phyloP scores from a whole-genome alignment of 2,888 invertebrate species.

The Trisateles emortualis region DNA sequence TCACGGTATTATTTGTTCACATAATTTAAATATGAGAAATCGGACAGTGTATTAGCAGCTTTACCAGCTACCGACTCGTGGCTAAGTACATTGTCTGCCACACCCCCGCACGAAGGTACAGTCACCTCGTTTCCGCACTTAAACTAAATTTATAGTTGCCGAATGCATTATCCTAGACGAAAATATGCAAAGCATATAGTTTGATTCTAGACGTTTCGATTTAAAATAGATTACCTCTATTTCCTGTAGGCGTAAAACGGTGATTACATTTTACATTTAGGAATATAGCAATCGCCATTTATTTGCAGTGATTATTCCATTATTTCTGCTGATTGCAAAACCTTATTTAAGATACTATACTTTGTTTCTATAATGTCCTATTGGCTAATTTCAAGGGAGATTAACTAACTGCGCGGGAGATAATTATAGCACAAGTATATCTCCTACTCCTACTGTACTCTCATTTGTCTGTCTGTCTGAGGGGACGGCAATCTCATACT shows the following conservation, averaged over 20 bases:
- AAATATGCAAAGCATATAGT: constrained; percentile 30
- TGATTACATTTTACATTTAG: constrained; percentile 9
- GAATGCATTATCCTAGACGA: constrained; percentile 45
- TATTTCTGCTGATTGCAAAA: too few species aligned
- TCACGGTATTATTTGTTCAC: too few species aligned
- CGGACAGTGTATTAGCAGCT: constrained; percentile 2
- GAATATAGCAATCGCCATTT: background rate
- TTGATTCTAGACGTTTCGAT: constrained; percentile 19
- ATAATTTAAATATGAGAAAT: background rate
- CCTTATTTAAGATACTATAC: too few species aligned
- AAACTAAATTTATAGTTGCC: constrained; percentile 46
- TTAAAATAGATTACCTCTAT: constrained; percentile 15
- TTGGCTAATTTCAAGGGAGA: too few species aligned
- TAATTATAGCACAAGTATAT: too few species aligned
- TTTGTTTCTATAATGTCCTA: too few species aligned
- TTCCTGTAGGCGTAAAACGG: constrained; percentile 9
- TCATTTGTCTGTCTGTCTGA: too few species aligned
- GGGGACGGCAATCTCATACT: too few species aligned
- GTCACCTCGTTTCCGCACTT: constrained; percentile 52
- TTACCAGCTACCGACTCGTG: constrained; percentile 10
- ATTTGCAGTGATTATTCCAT: too few species aligned
- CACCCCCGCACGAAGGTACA: constrained; percentile 43
- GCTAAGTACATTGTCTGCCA: constrained; percentile 33
- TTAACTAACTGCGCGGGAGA: too few species aligned
- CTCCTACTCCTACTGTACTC: too few species aligned